These are phyloP conservation scores for Aleiodes testaceus DNA, from an alignment of 2,888 invertebrate species.

Conservation along the genomic window DNA sequence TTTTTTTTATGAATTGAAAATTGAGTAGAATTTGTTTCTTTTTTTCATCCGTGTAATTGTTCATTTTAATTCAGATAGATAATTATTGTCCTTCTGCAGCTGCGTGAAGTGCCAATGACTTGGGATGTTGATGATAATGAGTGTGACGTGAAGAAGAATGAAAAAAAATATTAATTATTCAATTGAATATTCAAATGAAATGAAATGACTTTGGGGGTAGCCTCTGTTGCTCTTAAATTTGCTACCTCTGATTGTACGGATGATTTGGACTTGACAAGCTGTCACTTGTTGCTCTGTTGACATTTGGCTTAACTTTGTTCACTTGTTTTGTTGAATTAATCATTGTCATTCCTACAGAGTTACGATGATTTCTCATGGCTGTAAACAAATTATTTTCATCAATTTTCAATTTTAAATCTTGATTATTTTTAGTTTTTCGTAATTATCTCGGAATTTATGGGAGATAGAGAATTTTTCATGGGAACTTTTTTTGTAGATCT, in stretches of 20 bases:
- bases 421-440: too few species aligned
- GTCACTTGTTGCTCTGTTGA: conserved; percentile 84
- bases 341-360: conserved; percentile 80
- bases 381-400: conserved; percentile 55
- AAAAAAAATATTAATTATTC: conserved; percentile 24
- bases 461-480: too few species aligned
- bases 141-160: conserved; percentile 8
- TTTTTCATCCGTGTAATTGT: background rate
- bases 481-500: too few species aligned
- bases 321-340: conserved; percentile 88
- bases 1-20: conserved; percentile 10
- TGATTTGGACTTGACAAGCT: conserved; percentile 80
- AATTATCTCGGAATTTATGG: too few species aligned
- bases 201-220: background rate
- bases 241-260: conserved; percentile 80
- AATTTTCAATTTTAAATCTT: background rate
- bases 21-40: conserved; percentile 2
- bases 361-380: conserved; percentile 89
- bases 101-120: conserved; percentile 3
- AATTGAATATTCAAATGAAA: conserved; percentile 8
- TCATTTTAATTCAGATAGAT: background rate
- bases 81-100: background rate
- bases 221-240: background rate
- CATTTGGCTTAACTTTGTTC: conserved; percentile 92
- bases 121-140: conserved; percentile 14